Evolutionary conservation across 2,888 invertebrate genomes (phyloP).

Genomic region (Camponotus fellah): DNA sequence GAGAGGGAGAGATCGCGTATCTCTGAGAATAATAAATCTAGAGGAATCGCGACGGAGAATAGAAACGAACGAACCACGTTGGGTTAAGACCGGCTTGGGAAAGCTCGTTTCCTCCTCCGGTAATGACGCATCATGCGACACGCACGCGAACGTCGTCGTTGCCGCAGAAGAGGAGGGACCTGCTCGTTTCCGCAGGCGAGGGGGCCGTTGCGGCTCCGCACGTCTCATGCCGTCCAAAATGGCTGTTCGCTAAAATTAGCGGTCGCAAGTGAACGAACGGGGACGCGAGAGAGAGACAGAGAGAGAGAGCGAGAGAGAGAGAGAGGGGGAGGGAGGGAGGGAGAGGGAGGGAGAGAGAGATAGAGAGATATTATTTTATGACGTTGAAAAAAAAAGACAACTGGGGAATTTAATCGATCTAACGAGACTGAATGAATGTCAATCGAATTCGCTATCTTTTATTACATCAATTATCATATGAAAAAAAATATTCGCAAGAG

Average conservation of each 20-base stretch:
- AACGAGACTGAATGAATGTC: not conserved
- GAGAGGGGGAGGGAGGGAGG: constrained; percentile 23
- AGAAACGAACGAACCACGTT: not conserved
- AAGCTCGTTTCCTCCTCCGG: not conserved
- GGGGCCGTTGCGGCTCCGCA: constrained; percentile 31
- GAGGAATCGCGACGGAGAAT: not conserved
- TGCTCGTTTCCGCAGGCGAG: constrained; percentile 67
- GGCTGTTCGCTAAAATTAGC: constrained; percentile 84
- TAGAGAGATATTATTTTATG: constrained; percentile 3
- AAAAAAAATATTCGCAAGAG: not conserved
- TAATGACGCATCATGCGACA: constrained; percentile 16
- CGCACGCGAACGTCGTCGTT: constrained; percentile 18
- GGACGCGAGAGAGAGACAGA: constrained; percentile 1
- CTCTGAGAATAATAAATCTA: constrained; percentile 19
- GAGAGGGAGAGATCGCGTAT: not conserved
- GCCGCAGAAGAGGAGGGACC: constrained; percentile 11
- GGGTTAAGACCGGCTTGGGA: constrained; percentile 3
- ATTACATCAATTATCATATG: not conserved
- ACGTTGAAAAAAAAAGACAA: not conserved
- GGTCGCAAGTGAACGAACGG: constrained; percentile 49
- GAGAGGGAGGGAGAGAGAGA: constrained; percentile 16
- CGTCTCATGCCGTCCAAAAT: constrained; percentile 80
- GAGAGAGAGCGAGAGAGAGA: constrained; percentile 13
- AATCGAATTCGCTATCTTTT: not conserved
- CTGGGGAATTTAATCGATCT: not conserved